Conservation (phyloP, 2,113 vertebrate genomes). For the Tautogolabrus adspersus region DNA sequence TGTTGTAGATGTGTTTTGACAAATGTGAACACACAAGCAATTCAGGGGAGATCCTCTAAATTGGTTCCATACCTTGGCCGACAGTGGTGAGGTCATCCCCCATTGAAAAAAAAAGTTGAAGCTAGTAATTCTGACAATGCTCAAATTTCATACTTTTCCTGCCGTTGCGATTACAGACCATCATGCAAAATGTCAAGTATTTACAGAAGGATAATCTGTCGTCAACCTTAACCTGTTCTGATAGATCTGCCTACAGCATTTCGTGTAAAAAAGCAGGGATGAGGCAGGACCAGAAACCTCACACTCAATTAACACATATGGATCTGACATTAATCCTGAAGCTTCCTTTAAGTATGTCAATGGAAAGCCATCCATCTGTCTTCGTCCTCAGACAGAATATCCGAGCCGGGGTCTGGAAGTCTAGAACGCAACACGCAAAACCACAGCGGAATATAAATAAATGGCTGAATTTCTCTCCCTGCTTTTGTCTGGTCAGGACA, state of each 20-base stretch:
- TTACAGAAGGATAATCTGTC: slow-evolving; percentile 41
- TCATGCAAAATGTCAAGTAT: slow-evolving; percentile 42
- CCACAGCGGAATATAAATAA: slow-evolving; percentile 84
- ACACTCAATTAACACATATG: slow-evolving; percentile 78
- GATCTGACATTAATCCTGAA: slow-evolving; percentile 79
- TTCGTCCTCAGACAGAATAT: slow-evolving; percentile 78
- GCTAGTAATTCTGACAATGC: slow-evolving; percentile 51
- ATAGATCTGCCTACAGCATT: slow-evolving; percentile 49
- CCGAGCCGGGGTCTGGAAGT: slow-evolving; percentile 83
- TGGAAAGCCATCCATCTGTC: slow-evolving; percentile 81
- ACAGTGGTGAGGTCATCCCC: slow-evolving; percentile 78
- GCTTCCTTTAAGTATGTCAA: slow-evolving; percentile 70
- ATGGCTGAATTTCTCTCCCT: slow-evolving; percentile 80
- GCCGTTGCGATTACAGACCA: slow-evolving; percentile 58
- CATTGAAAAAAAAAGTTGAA: slow-evolving; percentile 28
- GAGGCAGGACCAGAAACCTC: slow-evolving; percentile 56
- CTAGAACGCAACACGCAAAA: slow-evolving; percentile 83
- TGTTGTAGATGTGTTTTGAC: slow-evolving; percentile 60
- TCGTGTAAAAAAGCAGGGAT: neutral
- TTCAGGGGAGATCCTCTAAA: slow-evolving; percentile 74
- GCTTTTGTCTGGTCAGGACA: slow-evolving; percentile 83
- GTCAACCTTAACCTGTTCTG: slow-evolving; percentile 49
- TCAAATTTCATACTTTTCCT: slow-evolving; percentile 64
- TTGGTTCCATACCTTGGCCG: slow-evolving; percentile 81
- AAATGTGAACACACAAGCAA: slow-evolving; percentile 72